These are phyloP conservation scores for Idris sp. DNA, from an alignment of 1,140 invertebrate species.

Conservation along the genomic window DNA sequence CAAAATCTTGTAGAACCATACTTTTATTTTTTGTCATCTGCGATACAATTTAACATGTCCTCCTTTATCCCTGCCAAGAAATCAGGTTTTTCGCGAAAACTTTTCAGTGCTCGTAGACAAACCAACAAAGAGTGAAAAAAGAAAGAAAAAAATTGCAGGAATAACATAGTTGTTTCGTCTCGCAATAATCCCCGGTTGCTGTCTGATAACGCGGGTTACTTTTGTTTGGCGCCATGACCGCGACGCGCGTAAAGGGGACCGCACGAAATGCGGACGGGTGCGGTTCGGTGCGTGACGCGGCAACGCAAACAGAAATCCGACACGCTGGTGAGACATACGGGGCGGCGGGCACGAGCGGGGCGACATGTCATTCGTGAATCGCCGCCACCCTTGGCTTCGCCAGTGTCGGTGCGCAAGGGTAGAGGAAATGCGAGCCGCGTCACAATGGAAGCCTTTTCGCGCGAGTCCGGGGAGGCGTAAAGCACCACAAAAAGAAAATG, in stretches of 20 bases:
- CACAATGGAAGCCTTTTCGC: slow-evolving; percentile 67
- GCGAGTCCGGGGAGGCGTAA: slow-evolving; percentile 29
- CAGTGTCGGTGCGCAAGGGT: slow-evolving; percentile 64
- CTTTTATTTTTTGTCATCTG: too few relatives aligned
- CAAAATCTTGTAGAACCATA: too few relatives aligned
- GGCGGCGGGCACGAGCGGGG: slow-evolving; percentile 37
- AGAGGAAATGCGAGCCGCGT: slow-evolving; percentile 70
- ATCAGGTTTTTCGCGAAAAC: too few relatives aligned
- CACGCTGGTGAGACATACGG: slow-evolving; percentile 65
- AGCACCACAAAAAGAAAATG: slow-evolving; percentile 42
- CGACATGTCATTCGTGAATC: slow-evolving; percentile 66
- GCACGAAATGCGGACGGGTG: slow-evolving; percentile 66
- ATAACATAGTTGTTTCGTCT: background rate
- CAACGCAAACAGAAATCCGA: slow-evolving; percentile 74
- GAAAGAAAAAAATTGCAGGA: background rate
- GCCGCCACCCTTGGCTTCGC: slow-evolving; percentile 68
- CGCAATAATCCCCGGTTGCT: slow-evolving; percentile 20
- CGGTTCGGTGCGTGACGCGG: slow-evolving; percentile 70
- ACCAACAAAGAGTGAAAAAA: background rate
- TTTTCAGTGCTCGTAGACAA: too few relatives aligned
- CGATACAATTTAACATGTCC: too few relatives aligned
- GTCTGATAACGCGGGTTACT: slow-evolving; percentile 34
- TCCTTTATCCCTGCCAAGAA: too few relatives aligned
- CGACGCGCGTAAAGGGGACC: slow-evolving; percentile 29
- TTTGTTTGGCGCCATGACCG: slow-evolving; percentile 21